phyloP scores from a whole-genome alignment of 2,888 invertebrate genomes.

The Diarsia mendica region DNA sequence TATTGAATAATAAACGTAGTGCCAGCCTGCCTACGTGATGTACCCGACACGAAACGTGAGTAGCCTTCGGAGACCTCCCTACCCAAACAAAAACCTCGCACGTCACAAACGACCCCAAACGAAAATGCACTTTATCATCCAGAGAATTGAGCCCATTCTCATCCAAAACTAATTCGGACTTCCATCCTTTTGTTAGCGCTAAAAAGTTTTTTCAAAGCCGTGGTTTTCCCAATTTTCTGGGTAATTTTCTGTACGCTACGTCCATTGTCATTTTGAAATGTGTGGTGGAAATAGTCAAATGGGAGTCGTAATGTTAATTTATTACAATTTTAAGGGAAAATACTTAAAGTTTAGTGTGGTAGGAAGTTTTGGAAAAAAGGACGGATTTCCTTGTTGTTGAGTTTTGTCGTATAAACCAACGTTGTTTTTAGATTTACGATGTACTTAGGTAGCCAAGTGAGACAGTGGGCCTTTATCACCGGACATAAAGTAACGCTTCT shows the following conservation, averaged over 20 bases:
- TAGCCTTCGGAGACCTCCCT: conserved; percentile 72
- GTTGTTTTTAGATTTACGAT: conserved; percentile 28
- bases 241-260: conserved; percentile 73
- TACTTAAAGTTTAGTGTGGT: conserved; percentile 59
- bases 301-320: conserved; percentile 75
- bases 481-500: background rate
- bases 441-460: conserved; percentile 7
- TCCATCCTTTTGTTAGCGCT: conserved; percentile 65
- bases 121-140: conserved; percentile 79
- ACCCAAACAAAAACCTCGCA: conserved; percentile 69
- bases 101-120: conserved; percentile 67
- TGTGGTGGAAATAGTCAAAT: conserved; percentile 79
- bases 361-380: conserved; percentile 52
- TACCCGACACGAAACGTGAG: conserved; percentile 78
- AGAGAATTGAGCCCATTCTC: conserved; percentile 68
- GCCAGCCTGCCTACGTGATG: conserved; percentile 75
- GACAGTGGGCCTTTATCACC: background rate
- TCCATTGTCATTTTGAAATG: conserved; percentile 81
- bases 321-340: conserved; percentile 72
- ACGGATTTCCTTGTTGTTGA: conserved; percentile 37
- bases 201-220: conserved; percentile 78
- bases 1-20: conserved; percentile 85
- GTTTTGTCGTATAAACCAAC: conserved; percentile 5
- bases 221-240: conserved; percentile 79
- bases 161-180: conserved; percentile 67